Conservation (phyloP, 1,140 invertebrate genomes). For the Nixonia krombeini region DNA sequence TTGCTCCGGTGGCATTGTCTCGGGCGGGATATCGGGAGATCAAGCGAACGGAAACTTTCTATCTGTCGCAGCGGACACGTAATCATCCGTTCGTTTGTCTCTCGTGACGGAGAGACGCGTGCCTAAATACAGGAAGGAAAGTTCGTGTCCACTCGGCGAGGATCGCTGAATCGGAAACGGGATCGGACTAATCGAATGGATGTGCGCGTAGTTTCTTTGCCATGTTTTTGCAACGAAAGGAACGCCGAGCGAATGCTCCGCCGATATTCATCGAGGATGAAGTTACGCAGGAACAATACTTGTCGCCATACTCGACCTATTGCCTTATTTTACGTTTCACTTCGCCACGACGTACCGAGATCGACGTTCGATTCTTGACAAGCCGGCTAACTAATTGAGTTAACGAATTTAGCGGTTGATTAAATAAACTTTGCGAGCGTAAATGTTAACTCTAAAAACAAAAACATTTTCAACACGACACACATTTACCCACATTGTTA, state of each 20-base stretch:
- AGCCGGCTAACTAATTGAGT: too few relatives aligned
- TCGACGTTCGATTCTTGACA: too few relatives aligned
- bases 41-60: constrained; percentile 54
- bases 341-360: too few relatives aligned
- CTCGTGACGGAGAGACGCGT: constrained; percentile 48
- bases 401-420: too few relatives aligned
- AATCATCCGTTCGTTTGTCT: constrained; percentile 42
- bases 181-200: constrained; percentile 28
- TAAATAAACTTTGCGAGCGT: too few relatives aligned
- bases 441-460: too few relatives aligned
- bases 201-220: constrained; percentile 20
- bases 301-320: too few relatives aligned
- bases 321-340: too few relatives aligned
- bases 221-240: neutral
- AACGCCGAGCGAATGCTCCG: neutral
- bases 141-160: constrained; percentile 19
- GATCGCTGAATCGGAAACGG: constrained; percentile 27
- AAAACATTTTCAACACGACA: too few relatives aligned
- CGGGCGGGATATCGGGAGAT: constrained; percentile 19
- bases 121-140: constrained; percentile 63
- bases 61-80: constrained; percentile 55
- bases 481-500: too few relatives aligned
- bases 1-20: constrained; percentile 52
- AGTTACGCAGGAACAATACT: too few relatives aligned
- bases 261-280: too few relatives aligned